A percentile compares a stretch with the other conserved stretches of the same genome.
These are phyloP conservation scores for Oscheius sp. DNA, from an alignment of 1,140 invertebrate genomes.

Conservation along the genomic window DNA sequence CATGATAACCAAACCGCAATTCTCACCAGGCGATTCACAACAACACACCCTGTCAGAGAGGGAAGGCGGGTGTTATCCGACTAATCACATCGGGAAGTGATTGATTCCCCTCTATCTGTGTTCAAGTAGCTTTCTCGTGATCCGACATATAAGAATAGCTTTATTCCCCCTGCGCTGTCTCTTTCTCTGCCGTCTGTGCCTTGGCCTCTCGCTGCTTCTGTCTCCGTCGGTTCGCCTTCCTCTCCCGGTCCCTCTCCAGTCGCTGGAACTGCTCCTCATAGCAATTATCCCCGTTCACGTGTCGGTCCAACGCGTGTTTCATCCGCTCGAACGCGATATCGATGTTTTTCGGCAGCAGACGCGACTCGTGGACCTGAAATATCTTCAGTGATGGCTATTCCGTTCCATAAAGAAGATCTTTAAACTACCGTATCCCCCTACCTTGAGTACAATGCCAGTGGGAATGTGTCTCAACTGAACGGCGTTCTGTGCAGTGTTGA, in stretches of 20 bases:
- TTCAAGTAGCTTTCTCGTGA: too few relatives aligned
- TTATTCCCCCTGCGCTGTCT: conserved; percentile 17
- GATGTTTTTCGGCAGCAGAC: conserved; percentile 48
- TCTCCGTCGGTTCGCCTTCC: conserved; percentile 20
- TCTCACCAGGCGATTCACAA: too few relatives aligned
- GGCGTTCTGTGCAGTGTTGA: conserved; percentile 54
- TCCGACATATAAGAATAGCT: too few relatives aligned
- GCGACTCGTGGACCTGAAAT: conserved; percentile 52
- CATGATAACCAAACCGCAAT: too few relatives aligned
- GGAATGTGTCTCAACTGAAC: conserved; percentile 52
- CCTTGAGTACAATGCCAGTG: conserved; percentile 49
- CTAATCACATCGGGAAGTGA: too few relatives aligned
- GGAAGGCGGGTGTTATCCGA: too few relatives aligned
- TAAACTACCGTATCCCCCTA: conserved; percentile 20
- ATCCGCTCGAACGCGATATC: conserved; percentile 51
- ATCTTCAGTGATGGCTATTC: too few relatives aligned
- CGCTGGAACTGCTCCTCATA: conserved; percentile 53
- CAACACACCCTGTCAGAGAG: too few relatives aligned
- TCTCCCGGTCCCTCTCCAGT: conserved; percentile 42
- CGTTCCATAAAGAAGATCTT: conserved; percentile 6
- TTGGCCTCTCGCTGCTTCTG: conserved; percentile 45
- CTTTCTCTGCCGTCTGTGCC: conserved; percentile 13
- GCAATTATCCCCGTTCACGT: conserved; percentile 55
- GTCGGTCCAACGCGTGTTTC: conserved; percentile 51
- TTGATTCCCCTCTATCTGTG: too few relatives aligned